These are phyloP conservation scores for Platygyra sinensis DNA, from an alignment of 64 coral and sea anemone genomes.

Conservation along the genomic window DNA sequence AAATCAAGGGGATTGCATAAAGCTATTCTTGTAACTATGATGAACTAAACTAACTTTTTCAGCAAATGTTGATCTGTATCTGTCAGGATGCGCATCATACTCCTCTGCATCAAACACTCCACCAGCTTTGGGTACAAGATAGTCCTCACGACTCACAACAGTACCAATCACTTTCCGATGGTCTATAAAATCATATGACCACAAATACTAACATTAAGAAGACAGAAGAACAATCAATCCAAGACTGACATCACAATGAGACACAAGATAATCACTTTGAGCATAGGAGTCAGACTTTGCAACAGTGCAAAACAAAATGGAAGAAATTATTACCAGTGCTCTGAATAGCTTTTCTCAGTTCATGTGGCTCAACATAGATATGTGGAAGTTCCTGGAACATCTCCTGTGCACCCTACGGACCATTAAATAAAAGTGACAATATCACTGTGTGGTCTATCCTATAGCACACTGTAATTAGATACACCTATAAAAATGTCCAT, in stretches of 20 bases:
- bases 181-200: constrained; percentile 41
- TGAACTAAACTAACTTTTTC: constrained; percentile 67
- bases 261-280: too few species aligned
- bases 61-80: constrained; percentile 99
- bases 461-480: too few species aligned
- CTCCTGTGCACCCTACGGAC: constrained; percentile 90
- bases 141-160: constrained; percentile 95
- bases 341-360: constrained; percentile 87
- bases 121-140: constrained; percentile 93
- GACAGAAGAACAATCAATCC: too few species aligned
- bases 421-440: neutral
- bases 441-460: neutral
- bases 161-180: constrained; percentile 96
- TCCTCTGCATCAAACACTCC: constrained; percentile 93
- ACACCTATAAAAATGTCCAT: neutral
- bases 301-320: too few species aligned
- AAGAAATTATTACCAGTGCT: constrained; percentile 70
- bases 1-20: too few species aligned
- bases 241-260: too few species aligned
- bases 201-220: too few species aligned
- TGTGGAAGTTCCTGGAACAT: constrained; percentile 97
- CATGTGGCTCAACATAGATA: constrained; percentile 95
- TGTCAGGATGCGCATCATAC: constrained; percentile 93
- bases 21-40: too few species aligned
- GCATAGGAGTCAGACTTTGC: too few species aligned